Base-by-base conservation (phyloP, 2,113 vertebrate genomes). In the Vireo altiloquus region DNA sequence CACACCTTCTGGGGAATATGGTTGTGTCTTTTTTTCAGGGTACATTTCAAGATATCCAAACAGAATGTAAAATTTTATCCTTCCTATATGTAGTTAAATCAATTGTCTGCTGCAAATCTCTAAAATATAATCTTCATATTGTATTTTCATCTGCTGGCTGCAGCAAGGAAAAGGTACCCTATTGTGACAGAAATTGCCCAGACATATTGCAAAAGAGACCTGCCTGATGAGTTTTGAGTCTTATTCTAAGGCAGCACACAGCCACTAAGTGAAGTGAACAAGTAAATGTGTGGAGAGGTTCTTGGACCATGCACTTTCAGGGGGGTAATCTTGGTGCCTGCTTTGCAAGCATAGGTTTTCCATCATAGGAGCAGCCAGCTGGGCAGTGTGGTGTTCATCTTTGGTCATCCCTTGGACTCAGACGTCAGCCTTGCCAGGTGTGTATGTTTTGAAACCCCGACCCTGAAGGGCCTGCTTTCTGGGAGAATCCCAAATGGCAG, bases 401-500 rank as follows among this genome's bases (percentile, higher is more conserved):
- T 50, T n/a, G n/a, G 33, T 54, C 4, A 21, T 69, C 44, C 61
- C 8, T 13, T 18, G 15, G 27, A 8, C 68, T 84, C 39, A 69
- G 44, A 25, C 33, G 35, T 83, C 46, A 42, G 40, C 24, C 44
- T 39, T 25, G 30, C 18, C 24, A 35, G 33, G 11, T 57, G 28
- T 53, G 28, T 57, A n/a, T 35, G 27, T 30, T 28, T 66, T 82
- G 35, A 71, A 42, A 49, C 19, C 22, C 28, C 2, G 2, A 21
- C 11, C 7, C 24, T 14, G 31, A 72, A 78, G 46, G 53, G 5
- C 39, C 37, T 56, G 30, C 28, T 77, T 84, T 72, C 47, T 40
- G 25, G 49, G 24, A 52, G 18, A 52, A 59, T 42, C 35, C 22
- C 2, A 8, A 33, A 39, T 0, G 0, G 15, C 39, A 63, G 35